Evolutionary conservation across 2,888 invertebrate genomes (phyloP).

Genomic region (Coleophora flavipennella): DNA sequence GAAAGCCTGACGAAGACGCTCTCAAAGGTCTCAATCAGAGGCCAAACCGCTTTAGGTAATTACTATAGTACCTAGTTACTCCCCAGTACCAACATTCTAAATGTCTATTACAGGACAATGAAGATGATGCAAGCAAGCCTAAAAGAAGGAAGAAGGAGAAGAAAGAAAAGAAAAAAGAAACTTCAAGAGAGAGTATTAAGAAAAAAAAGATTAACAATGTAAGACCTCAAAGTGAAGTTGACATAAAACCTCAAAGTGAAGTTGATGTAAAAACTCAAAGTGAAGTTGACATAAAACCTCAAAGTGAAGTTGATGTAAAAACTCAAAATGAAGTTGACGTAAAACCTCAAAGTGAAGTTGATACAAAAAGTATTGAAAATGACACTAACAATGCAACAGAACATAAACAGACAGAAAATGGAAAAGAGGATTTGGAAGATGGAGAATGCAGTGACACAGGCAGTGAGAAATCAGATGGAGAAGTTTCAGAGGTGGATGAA

Average conservation of each 20-base stretch:
- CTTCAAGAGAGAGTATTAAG: slow-evolving; percentile 15
- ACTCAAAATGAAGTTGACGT: slow-evolving; percentile 1
- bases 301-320: not conserved
- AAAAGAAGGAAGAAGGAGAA: slow-evolving; percentile 25
- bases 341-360: not conserved
- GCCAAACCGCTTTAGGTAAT: slow-evolving; percentile 66
- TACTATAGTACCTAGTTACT: slow-evolving; percentile 43
- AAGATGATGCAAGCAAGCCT: slow-evolving; percentile 32
- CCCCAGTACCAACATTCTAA: slow-evolving; percentile 52
- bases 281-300: slow-evolving; percentile 2
- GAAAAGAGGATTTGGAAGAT: slow-evolving; percentile 66
- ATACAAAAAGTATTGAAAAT: not conserved
- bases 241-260: slow-evolving; percentile 2
- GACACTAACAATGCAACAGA: slow-evolving; percentile 15
- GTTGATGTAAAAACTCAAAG: slow-evolving; percentile 5
- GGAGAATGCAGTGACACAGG: slow-evolving; percentile 76
- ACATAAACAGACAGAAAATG: slow-evolving; percentile 30
- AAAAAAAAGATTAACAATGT: slow-evolving; percentile 9
- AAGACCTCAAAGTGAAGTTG: slow-evolving; percentile 4
- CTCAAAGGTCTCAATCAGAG: slow-evolving; percentile 65
- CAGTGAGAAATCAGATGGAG: slow-evolving; percentile 27
- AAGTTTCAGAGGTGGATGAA: slow-evolving; percentile 20
- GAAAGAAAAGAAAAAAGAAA: slow-evolving; percentile 16
- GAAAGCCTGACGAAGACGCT: slow-evolving; percentile 64
- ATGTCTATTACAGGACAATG: slow-evolving; percentile 61